A percentile compares a stretch with the other conserved stretches of the same genome.
Conservation (phyloP, 1,140 invertebrate species). For the Oncopodura yosiiana region DNA sequence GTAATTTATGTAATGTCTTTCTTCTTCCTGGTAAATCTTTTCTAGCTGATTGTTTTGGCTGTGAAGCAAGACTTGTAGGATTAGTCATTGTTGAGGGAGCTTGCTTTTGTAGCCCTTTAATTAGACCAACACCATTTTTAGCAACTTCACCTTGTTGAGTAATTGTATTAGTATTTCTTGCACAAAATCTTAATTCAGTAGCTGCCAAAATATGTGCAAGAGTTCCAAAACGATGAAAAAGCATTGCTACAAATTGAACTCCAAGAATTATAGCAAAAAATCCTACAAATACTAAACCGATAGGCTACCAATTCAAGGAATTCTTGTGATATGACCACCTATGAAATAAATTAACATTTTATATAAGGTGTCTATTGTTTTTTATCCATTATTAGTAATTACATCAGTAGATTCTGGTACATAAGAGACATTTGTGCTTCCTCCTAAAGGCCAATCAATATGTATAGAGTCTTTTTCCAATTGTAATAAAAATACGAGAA, state of each 20-base stretch:
- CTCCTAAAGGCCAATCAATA: conserved; percentile 59
- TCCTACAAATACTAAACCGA: conserved; percentile 62
- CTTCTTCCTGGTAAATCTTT: conserved; percentile 31
- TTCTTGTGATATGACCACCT: not conserved
- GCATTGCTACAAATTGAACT: conserved; percentile 74
- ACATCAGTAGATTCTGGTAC: conserved; percentile 42
- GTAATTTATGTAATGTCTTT: conserved; percentile 38
- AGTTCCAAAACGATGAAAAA: conserved; percentile 72
- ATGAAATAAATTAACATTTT: not conserved
- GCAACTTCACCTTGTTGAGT: conserved; percentile 2
- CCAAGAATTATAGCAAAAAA: conserved; percentile 61
- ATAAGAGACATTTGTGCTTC: conserved; percentile 55
- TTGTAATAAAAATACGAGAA: conserved; percentile 68
- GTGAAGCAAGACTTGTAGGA: not conserved
- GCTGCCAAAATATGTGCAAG: conserved; percentile 72
- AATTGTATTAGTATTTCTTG: conserved; percentile 6
- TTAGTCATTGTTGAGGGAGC: conserved; percentile 5
- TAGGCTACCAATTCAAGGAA: conserved; percentile 50
- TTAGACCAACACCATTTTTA: conserved; percentile 15
- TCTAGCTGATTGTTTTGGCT: too few species aligned
- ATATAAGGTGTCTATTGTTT: not conserved
- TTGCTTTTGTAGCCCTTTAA: conserved; percentile 11
- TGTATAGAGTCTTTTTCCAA: conserved; percentile 60
- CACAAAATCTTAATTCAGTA: conserved; percentile 50
- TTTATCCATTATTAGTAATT: not conserved